Evolutionary conservation across 2,113 vertebrate genomes (phyloP).

Genomic region (Boulengeromyrus knoepffleri): DNA sequence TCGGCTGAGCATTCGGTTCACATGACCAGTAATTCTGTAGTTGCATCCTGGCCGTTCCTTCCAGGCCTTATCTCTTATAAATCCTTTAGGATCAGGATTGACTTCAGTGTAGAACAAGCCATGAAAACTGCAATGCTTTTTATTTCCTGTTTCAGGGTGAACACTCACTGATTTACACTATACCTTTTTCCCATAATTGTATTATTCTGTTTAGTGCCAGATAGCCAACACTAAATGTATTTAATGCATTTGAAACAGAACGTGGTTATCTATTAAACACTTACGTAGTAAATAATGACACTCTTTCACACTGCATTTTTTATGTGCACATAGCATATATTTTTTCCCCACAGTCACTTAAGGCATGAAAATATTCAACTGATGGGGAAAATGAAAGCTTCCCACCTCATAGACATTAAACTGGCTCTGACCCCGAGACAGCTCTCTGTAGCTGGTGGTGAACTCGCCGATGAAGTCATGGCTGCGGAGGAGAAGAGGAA

Average conservation of each 20-base stretch:
- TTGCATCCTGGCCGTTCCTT: not conserved
- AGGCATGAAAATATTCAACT: not conserved
- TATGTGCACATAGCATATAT: not conserved
- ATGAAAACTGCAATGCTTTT: not conserved
- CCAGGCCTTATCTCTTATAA: not conserved
- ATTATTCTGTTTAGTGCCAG: not conserved
- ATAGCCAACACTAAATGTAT: not conserved
- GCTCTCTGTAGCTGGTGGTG: constrained; percentile 78
- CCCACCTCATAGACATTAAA: constrained; percentile 80
- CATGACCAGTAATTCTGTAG: not conserved
- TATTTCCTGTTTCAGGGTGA: not conserved
- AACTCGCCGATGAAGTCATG: constrained; percentile 80
- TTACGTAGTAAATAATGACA: not conserved
- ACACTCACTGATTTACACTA: not conserved
- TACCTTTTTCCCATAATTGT: not conserved
- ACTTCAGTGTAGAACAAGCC: not conserved
- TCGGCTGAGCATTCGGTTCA: not conserved
- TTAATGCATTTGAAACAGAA: not conserved
- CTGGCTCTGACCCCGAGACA: constrained; percentile 75
- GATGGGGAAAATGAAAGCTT: not conserved
- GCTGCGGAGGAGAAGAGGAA: constrained; percentile 38
- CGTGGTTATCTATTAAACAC: not conserved
- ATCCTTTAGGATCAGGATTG: not conserved
- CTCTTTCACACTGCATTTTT: not conserved
- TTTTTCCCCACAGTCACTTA: not conserved